phyloP scores from a whole-genome alignment of 1,140 invertebrate genomes.

The Cephus cinctus region DNA sequence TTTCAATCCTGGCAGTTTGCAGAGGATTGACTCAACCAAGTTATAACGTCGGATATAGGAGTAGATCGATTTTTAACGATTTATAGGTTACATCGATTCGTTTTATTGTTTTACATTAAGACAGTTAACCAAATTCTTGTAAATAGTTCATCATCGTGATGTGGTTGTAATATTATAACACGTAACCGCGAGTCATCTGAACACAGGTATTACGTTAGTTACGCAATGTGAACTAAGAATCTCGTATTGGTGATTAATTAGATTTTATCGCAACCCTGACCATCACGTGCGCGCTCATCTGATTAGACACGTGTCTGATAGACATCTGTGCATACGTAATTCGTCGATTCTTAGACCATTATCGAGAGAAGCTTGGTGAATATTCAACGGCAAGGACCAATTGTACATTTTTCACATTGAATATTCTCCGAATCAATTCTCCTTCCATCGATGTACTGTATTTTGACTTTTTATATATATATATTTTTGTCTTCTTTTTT shows the following conservation, averaged over 20 bases:
- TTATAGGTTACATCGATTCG: background rate
- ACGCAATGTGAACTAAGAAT: background rate
- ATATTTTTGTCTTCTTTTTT: slow-evolving; percentile 2
- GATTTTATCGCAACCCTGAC: no score
- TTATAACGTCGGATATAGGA: slow-evolving; percentile 35
- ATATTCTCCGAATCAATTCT: background rate
- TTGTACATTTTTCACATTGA: background rate
- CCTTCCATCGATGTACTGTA: no score
- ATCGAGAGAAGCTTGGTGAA: no score
- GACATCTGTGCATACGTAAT: no score
- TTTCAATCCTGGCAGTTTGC: slow-evolving; percentile 46
- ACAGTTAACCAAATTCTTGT: slow-evolving; percentile 22
- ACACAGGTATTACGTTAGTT: background rate
- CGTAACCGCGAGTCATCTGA: background rate
- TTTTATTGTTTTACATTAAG: background rate
- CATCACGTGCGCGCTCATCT: no score
- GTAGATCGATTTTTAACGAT: slow-evolving; percentile 4
- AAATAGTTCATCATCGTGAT: slow-evolving; percentile 23
- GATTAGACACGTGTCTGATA: no score
- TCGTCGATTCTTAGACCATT: no score
- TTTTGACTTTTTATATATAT: slow-evolving; percentile 1
- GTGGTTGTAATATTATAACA: slow-evolving; percentile 15
- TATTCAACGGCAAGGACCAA: no score
- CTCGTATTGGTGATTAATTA: no score
- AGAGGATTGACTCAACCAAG: slow-evolving; percentile 47